Conservation (phyloP, 2,888 invertebrate species). For the Ephialtes manifestator region DNA sequence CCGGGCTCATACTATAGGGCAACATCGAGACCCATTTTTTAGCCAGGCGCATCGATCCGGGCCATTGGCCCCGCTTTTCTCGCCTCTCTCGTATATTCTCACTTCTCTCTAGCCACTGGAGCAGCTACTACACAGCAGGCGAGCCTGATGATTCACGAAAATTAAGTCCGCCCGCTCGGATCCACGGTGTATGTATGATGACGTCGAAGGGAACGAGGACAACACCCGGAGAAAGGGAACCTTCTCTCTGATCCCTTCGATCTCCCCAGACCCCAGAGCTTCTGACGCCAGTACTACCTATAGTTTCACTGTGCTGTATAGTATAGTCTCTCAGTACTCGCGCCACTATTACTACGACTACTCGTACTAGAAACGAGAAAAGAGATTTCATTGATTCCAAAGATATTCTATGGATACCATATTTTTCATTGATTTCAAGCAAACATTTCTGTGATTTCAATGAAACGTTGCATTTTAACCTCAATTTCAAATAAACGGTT, state of each 20-base stretch:
- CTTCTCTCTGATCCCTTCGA: slow-evolving; percentile 5
- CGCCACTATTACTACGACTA: too few species aligned
- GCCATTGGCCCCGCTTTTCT: slow-evolving; percentile 70
- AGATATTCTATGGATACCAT: too few species aligned
- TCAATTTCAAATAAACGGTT: too few species aligned
- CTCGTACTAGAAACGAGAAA: too few species aligned
- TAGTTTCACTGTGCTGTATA: neutral
- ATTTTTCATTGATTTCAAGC: too few species aligned
- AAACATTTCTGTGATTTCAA: too few species aligned
- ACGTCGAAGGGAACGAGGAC: slow-evolving; percentile 11
- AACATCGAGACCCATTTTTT: slow-evolving; percentile 48
- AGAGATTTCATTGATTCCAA: too few species aligned
- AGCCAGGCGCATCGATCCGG: slow-evolving; percentile 68
- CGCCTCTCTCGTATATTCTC: slow-evolving; percentile 30
- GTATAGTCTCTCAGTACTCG: too few species aligned
- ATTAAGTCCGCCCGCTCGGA: slow-evolving; percentile 67
- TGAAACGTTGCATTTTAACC: too few species aligned
- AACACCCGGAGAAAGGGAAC: slow-evolving; percentile 23
- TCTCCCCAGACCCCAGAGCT: neutral
- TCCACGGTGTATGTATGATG: slow-evolving; percentile 25
- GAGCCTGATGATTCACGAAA: slow-evolving; percentile 69
- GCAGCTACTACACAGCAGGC: slow-evolving; percentile 24
- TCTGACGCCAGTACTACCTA: neutral
- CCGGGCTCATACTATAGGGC: slow-evolving; percentile 19
- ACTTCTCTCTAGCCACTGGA: slow-evolving; percentile 36